These are phyloP conservation scores for Babylonia areolata DNA, from an alignment of 1,140 invertebrate species.

Conservation along the genomic window DNA sequence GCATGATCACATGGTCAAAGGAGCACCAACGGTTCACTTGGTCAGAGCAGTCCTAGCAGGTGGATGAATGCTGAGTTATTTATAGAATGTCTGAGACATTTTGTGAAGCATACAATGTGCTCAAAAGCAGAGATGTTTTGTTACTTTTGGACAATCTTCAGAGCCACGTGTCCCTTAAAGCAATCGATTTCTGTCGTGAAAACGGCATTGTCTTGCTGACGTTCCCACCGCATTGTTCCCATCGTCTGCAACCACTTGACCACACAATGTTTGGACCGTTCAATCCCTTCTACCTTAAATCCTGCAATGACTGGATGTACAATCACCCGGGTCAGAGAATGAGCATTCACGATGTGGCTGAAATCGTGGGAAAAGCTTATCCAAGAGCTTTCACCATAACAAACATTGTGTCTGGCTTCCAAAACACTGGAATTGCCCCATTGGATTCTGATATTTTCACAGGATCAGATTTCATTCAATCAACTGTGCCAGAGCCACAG, in stretches of 20 bases:
- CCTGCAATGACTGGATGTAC: neutral
- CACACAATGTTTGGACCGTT: neutral
- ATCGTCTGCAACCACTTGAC: neutral
- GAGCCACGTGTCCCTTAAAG: neutral
- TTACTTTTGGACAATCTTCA: neutral
- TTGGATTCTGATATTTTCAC: neutral
- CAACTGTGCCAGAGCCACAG: neutral
- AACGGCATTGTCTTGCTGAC: slow-evolving; percentile 24
- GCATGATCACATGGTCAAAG: neutral
- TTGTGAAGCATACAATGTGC: neutral
- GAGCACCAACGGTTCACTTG: neutral
- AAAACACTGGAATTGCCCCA: neutral
- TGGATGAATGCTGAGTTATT: neutral
- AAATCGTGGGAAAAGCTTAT: neutral
- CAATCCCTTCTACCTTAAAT: neutral
- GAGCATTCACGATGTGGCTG: neutral
- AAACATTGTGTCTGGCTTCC: neutral
- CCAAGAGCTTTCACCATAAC: neutral
- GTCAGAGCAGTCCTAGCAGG: neutral
- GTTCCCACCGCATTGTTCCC: neutral
- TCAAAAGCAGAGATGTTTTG: neutral
- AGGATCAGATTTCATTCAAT: neutral
- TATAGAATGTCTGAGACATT: neutral
- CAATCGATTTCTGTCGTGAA: neutral
- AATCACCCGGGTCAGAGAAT: neutral